Evolutionary conservation across 2,888 invertebrate genomes (phyloP), one percentile per base, ranked within the genome.

Genomic region (Papilio protenor): DNA sequence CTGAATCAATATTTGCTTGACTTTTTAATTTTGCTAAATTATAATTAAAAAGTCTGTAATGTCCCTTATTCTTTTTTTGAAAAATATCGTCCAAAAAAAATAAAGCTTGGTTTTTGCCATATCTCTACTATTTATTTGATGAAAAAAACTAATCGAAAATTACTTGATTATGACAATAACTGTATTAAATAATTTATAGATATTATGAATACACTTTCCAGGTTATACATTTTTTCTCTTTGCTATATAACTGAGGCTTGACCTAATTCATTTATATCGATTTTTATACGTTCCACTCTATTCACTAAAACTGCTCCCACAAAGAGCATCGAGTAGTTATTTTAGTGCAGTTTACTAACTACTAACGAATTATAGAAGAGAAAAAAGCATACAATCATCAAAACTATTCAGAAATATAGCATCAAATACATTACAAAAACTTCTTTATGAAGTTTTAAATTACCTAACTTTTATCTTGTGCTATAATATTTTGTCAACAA

Each of bases 211-310:
- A n/a, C 10, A n/a, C 10, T n/a, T n/a, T 10, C 11, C 66, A 40
- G 64, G 0, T 27, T 11, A n/a, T 66, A 8, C n/a, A 40, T 18
- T 59, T 59, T 64, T 64, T 64, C 64, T 40, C 8, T 40, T 33
- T 64, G 33, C 18, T 64, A 18, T 64, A 64, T 64, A 40, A 40
- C 8, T 64, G 45, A 69, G 21, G 66, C 66, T n/a, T 69, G 66
- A 69, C 66, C 66, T 69, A 45, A 69, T 45, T 45, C 21, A 45
- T 40, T 40, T 12, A 21, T 45, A 69, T 69, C 45, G 66, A 69
- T 69, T 69, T 69, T 69, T 45, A 21, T 69, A 69, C 45, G 66
- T 45, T 69, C 45, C n/a, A 66, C 40, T 69, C 45, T 69, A 21
- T 45, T 69, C 66, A n/a, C 45, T 45, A 45, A 69, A n/a, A 69